Percentiles rank a stretch among this genome's conserved stretches.
phyloP scores from a whole-genome alignment of 2,888 invertebrate species.

The Melipona bicolor region DNA sequence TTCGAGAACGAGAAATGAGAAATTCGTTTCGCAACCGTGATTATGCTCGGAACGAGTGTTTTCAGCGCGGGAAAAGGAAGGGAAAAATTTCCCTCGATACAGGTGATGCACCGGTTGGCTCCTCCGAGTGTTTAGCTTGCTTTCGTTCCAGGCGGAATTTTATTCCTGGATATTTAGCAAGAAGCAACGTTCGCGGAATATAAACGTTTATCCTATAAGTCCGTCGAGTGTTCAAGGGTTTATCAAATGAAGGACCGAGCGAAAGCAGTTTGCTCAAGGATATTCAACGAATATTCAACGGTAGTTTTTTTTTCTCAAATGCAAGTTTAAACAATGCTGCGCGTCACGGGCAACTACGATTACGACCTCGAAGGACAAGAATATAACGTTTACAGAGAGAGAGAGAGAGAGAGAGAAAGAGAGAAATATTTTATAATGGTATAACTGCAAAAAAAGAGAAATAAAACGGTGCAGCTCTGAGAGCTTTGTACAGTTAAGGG shows the following conservation, averaged over 20 bases:
- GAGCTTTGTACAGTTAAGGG: neutral
- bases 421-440: neutral
- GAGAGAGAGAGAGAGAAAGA: neutral
- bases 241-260: neutral
- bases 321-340: neutral
- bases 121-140: neutral
- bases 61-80: neutral
- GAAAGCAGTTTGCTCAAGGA: neutral
- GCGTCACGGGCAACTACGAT: neutral
- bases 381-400: neutral
- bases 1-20: neutral
- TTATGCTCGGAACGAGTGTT: neutral
- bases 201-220: neutral
- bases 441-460: neutral
- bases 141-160: slow-evolving; percentile 8
- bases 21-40: neutral
- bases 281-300: neutral
- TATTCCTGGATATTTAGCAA: slow-evolving; percentile 1
- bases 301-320: neutral
- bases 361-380: no score
- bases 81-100: neutral
- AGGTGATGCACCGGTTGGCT: neutral
- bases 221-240: neutral
- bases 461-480: neutral
- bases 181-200: neutral